Base-by-base conservation (phyloP, 2,113 vertebrate genomes). In the Alosa alosa region DNA sequence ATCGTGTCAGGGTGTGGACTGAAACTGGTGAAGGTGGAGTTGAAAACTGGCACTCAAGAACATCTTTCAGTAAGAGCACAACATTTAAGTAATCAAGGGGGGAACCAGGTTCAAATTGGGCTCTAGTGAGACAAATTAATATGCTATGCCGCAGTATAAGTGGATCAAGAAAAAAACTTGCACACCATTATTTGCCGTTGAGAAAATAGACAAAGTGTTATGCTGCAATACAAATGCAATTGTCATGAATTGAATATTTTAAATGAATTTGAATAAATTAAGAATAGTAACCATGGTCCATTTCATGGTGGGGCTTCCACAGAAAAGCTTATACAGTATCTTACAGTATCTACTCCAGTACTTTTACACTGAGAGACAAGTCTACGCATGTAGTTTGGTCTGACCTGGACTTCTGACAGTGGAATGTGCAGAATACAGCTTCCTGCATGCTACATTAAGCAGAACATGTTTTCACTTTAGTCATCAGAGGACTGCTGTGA, bases 391-490 rank as follows among this genome's bases (percentile, higher is more conserved):
- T 75, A 85, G 52, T 17, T 39, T 47, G 78, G 68, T 84, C 84
- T 17, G 86, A 84, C 39, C 68, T 84, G 82, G 11, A 84, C 31
- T 55, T 84, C 68, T 88, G 46, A 83, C 84, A 78, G 72, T 86
- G 89, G 83, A 90, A 90, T 85, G 85, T 84, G 84, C 81, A 82
- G 78, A 85, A 89, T 87, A 17, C 64, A 83, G 82, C 82, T 85
- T 83, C 83, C 75, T 60, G 84, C 52, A 88, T 86, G 83, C 41
- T 86, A 83, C 83, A 87, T 90, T 91, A 83, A 89, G 86, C 86
- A 88, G 81, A 81, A 85, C 85, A 85, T 88, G 82, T 84, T 89
- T 89, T 84, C 88, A 82, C 88, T 91, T 75, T 89, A 86, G 84
- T 86, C 85, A 88, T 83, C 31, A 49, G 83, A 83, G 55, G 81